These are phyloP conservation scores for Ovis aries DNA, from an alignment of 2,113 vertebrate genomes.

Conservation along the genomic window ARS-UI_Ramb_v3.0 NC_056071.1:2925001-2925500, in stretches of 20 bases:
- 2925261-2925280: background rate
- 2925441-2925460: background rate
- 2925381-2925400: background rate
- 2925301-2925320: background rate
- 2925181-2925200: accelerated
- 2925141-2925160: accelerated
- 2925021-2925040: background rate
- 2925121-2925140: background rate
- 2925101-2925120: background rate
- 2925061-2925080: background rate
- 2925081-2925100: background rate
- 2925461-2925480: background rate
- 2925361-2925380: background rate
- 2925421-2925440: background rate
- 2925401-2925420: background rate
- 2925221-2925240: background rate
- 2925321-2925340: background rate
- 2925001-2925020: background rate
- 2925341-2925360: background rate
- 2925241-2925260: background rate
- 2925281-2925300: background rate
- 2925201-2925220: background rate
- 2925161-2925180: background rate
- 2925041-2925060: background rate
- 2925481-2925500: background rate